Evolutionary conservation across 64 coral and sea anemone species (phyloP).

Genomic region (Pocillopora verrucosa): DNA sequence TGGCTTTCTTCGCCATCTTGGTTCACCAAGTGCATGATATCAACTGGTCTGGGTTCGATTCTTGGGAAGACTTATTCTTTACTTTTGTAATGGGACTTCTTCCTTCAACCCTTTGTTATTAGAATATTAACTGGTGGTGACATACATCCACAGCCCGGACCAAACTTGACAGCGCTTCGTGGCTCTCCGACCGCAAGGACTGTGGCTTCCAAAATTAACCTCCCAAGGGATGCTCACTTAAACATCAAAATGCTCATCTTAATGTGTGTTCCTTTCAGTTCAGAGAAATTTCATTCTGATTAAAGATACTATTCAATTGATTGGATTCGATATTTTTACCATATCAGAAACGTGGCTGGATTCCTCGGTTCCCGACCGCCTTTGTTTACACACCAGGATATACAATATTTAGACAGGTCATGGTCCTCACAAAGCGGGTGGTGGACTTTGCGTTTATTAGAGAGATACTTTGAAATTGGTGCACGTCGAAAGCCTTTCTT

Average conservation of each 20-base stretch:
- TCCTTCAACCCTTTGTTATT: too few species aligned
- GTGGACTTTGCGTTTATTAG: constrained; percentile 42
- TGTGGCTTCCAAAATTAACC: too few species aligned
- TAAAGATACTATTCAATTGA: not conserved
- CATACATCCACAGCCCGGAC: too few species aligned
- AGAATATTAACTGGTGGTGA: too few species aligned
- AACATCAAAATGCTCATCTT: constrained; percentile 5
- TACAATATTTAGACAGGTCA: constrained; percentile 34
- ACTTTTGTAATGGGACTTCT: too few species aligned
- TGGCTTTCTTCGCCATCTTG: too few species aligned
- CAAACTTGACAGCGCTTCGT: too few species aligned
- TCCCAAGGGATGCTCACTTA: too few species aligned
- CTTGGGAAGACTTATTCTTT: too few species aligned
- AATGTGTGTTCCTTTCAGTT: constrained; percentile 35
- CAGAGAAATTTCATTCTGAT: constrained; percentile 24
- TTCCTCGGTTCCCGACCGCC: not conserved
- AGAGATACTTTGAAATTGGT: constrained; percentile 33
- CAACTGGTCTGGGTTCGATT: too few species aligned
- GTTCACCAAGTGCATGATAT: too few species aligned
- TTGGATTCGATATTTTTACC: constrained; percentile 46
- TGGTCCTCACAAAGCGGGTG: constrained; percentile 28
- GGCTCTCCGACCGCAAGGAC: too few species aligned
- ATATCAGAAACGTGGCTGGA: constrained; percentile 50
- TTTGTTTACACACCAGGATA: constrained; percentile 32
- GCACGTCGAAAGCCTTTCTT: not conserved